A percentile compares a stretch with the other conserved stretches of the same genome.
phyloP scores from a whole-genome alignment of 2,113 vertebrate species.

The Xiphophorus hellerii region DNA sequence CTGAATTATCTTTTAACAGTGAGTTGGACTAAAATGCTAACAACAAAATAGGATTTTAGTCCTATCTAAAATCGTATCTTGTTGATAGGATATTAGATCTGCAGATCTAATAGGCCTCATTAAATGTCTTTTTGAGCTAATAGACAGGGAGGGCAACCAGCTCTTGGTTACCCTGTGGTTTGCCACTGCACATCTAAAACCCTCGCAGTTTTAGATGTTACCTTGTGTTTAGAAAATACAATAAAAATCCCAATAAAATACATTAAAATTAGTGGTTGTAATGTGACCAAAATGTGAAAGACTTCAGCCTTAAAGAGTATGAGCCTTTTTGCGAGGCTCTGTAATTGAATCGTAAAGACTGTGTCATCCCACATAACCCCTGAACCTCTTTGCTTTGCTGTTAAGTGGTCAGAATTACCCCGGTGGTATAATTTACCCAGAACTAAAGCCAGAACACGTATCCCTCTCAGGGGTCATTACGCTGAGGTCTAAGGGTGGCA shows the following conservation, averaged over 20 bases:
- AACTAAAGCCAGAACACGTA: conserved; percentile 67
- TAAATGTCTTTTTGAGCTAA: conserved; percentile 84
- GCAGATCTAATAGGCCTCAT: conserved; percentile 80
- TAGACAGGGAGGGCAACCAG: conserved; percentile 75
- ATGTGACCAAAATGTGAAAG: background rate
- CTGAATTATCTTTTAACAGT: background rate
- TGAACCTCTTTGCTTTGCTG: conserved; percentile 64
- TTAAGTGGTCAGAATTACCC: conserved; percentile 70
- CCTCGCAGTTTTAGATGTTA: background rate
- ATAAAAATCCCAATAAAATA: no score
- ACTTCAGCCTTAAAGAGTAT: background rate
- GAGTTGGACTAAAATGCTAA: no score
- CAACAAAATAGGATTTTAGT: no score
- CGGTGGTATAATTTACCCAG: conserved; percentile 59
- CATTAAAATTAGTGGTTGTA: background rate
- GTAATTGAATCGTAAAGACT: conserved; percentile 56
- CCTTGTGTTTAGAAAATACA: background rate
- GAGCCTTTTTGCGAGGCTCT: background rate
- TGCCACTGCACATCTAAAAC: conserved; percentile 48
- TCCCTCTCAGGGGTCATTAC: conserved; percentile 72
- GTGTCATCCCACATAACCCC: conserved; percentile 65
- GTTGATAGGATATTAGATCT: no score
- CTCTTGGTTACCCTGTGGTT: conserved; percentile 72
- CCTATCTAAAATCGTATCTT: no score
- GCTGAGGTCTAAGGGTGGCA: conserved; percentile 71